Conservation (phyloP, 2,113 vertebrate species). For the Ceyx cyanopectus region DNA sequence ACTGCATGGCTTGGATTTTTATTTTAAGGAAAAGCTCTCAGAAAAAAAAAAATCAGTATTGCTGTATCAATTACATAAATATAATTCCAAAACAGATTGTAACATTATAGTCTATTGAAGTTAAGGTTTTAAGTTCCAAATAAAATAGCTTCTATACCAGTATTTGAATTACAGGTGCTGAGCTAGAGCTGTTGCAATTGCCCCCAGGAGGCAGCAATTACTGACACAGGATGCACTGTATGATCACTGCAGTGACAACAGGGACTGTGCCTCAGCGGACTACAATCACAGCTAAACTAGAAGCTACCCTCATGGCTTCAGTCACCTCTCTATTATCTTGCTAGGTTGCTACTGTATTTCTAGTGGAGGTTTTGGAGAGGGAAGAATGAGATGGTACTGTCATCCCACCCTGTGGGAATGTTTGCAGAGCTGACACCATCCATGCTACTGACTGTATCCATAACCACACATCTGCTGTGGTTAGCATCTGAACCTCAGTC, state of each 20-base stretch:
- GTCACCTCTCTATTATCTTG: neutral
- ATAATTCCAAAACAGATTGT: neutral
- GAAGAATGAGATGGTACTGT: rapidly evolving
- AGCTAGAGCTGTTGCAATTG: neutral
- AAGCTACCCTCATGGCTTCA: neutral
- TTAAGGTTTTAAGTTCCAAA: neutral
- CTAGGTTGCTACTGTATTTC: neutral
- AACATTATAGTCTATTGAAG: neutral
- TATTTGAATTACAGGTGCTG: neutral
- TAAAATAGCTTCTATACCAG: neutral
- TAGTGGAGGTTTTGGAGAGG: neutral
- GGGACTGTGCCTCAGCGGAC: neutral
- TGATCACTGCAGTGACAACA: neutral
- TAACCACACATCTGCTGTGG: neutral
- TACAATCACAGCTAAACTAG: neutral
- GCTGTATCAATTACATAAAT: neutral
- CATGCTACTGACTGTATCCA: neutral
- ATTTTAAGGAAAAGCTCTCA: neutral
- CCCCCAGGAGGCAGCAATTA: neutral
- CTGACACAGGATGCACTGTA: neutral
- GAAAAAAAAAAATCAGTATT: neutral
- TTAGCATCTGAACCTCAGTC: neutral
- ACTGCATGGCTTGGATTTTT: neutral
- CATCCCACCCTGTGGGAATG: neutral
- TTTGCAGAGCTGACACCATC: neutral